Conservation (phyloP, 2,113 vertebrate species). For the Hyla sarda region DNA sequence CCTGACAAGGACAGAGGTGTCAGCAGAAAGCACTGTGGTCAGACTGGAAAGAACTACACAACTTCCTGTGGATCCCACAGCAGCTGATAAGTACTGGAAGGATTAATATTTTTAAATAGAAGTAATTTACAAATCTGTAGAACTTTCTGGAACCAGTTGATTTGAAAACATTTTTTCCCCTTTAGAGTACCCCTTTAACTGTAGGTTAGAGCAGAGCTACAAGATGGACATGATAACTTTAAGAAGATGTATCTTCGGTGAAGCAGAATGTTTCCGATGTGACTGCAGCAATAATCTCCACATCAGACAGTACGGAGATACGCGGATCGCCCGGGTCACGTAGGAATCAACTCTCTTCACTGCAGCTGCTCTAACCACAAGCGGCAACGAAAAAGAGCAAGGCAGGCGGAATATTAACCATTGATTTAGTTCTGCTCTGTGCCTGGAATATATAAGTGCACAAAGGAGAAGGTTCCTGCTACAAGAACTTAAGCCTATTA, state of each 20-base stretch:
- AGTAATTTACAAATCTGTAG: too few species aligned
- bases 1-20: too few species aligned
- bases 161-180: too few species aligned
- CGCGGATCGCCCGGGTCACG: not conserved
- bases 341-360: conserved; percentile 30
- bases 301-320: not conserved
- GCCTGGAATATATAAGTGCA: conserved; percentile 6
- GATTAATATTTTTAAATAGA: too few species aligned
- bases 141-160: too few species aligned
- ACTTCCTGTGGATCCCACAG: too few species aligned
- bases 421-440: conserved; percentile 4
- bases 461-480: not conserved
- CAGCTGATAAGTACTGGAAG: too few species aligned
- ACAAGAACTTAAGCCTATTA: not conserved
- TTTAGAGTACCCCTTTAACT: too few species aligned
- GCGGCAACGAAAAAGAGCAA: not conserved
- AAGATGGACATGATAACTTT: not conserved
- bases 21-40: too few species aligned
- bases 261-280: not conserved
- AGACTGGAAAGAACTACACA: too few species aligned
- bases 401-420: conserved; percentile 32
- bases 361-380: conserved; percentile 25
- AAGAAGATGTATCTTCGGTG: not conserved
- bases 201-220: too few species aligned
- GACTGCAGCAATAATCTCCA: conserved; percentile 16